Conservation (phyloP, 1,140 invertebrate species). For the Scaptomyza graminum region DNA sequence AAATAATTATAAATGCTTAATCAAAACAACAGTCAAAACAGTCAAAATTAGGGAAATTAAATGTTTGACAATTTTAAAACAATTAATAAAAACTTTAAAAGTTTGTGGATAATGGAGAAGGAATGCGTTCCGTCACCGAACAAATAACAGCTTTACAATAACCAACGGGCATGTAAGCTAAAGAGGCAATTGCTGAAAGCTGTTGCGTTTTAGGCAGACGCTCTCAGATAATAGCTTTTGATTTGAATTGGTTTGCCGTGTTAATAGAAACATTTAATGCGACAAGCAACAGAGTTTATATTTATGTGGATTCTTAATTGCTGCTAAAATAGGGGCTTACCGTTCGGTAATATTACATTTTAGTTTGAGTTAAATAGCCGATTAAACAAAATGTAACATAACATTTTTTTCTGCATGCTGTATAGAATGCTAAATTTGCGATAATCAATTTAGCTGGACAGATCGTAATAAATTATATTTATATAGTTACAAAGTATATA, state of each 20-base stretch:
- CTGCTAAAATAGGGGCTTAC: slow-evolving; percentile 37
- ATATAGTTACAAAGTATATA: no score
- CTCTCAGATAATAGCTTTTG: no score
- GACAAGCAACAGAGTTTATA: slow-evolving; percentile 1
- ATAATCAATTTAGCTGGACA: no score
- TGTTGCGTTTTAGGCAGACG: no score
- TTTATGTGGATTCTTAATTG: slow-evolving; percentile 44
- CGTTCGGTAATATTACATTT: no score
- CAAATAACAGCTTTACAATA: slow-evolving; percentile 77
- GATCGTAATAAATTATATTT: no score
- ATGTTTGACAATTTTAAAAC: slow-evolving; percentile 53
- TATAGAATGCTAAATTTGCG: no score
- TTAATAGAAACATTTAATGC: slow-evolving; percentile 1
- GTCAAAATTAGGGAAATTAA: slow-evolving; percentile 24
- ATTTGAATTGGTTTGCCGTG: no score
- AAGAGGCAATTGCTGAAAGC: no score
- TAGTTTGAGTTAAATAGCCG: no score
- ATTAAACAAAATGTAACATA: no score
- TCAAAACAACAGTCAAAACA: slow-evolving; percentile 57
- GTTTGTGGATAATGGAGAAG: slow-evolving; percentile 6
- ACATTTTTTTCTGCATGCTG: no score
- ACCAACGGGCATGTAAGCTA: slow-evolving; percentile 20
- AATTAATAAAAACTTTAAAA: slow-evolving; percentile 60
- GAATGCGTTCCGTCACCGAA: slow-evolving; percentile 51
- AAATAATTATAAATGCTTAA: slow-evolving; percentile 56